Conservation (phyloP, 2,797 vertebrate genomes). For the Loriculus beryllinus region DNA sequence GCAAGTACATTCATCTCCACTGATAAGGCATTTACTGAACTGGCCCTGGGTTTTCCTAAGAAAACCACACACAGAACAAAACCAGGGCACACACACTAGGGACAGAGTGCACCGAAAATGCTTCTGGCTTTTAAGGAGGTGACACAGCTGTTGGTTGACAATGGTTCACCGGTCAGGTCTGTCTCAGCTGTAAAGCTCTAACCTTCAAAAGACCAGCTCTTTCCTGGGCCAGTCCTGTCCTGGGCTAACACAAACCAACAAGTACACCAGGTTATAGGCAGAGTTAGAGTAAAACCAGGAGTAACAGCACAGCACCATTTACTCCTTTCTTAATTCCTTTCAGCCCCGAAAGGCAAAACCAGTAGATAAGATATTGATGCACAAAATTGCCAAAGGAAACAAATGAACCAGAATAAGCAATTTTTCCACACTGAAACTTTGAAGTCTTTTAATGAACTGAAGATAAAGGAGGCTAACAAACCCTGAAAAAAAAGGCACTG, state of each 20-base stretch:
- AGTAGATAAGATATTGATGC: neutral
- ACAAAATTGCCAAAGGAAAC: neutral
- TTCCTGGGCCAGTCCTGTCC: neutral
- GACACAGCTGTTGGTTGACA: neutral
- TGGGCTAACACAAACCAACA: neutral
- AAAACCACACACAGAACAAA: neutral
- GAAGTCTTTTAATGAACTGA: neutral
- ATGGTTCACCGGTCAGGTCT: accelerated
- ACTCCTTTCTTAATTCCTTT: neutral
- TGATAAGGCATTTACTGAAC: neutral
- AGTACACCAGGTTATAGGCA: neutral
- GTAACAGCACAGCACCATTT: neutral
- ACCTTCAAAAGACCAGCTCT: neutral
- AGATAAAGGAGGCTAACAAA: neutral
- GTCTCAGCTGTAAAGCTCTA: neutral
- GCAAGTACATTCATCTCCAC: neutral
- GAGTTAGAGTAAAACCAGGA: neutral
- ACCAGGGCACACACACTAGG: neutral
- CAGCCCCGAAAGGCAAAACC: neutral
- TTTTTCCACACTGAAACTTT: neutral
- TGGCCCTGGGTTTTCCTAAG: neutral
- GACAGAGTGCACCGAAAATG: neutral
- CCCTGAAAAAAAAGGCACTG: neutral
- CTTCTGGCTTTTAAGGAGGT: neutral
- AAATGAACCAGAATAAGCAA: neutral